Evolutionary conservation across 2,797 vertebrate species (phyloP), one percentile per base, ranked within the genome.

Genomic region (Pseudopleuronectes americanus): DNA sequence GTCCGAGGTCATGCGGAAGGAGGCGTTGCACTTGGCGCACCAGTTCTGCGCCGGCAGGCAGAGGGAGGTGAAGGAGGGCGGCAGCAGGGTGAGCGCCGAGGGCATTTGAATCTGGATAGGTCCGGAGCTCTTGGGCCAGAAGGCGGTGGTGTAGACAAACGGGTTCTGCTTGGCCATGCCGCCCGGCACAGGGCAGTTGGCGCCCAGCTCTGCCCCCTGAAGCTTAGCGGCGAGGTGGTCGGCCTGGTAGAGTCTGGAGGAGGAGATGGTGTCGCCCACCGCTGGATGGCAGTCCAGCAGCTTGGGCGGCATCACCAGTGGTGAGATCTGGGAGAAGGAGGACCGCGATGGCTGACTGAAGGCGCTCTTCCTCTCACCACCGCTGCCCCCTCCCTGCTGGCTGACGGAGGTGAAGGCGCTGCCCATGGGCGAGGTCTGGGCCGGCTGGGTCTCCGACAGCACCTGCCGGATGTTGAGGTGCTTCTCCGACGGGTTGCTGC

Each of bases 1-100:
- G 94, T 99, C 97, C 51, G 97, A 98, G 74, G 97, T 99, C 97
- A 99, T 99, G 89, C 97, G 96, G 90, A 99, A 99, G 41, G 97
- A 99, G 68, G 97, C 97, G 75, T 99, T 99, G 92, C 97, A 99
- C 89, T 99, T 99, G 89, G 97, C 97, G 71, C 97, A 99, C 97
- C 97, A 99, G 94, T 99, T 99, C 92, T 99, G 97, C 19, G 97
- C 97, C 1, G 97, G 97, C 85, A 99, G 93, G 80, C 97, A 98
- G 64, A 99, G 95, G 22, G 97, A 98, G 33, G 97, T 97, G 95
- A 99, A 98, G 51, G 97, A 98, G 7, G 97, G 97, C 1, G 97
- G 97, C 77, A 98, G 93, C 57, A 98, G 94, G 6, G 97, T 98
- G 57, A 98, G 96, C 2, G 97, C 96, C 1, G 97, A 97, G 19